Percentiles rank a stretch among this genome's conserved stretches.
phyloP scores from a whole-genome alignment of 30 jellyfish, hydroid and myxozoan species.

The Hydractinia echinata region DNA sequence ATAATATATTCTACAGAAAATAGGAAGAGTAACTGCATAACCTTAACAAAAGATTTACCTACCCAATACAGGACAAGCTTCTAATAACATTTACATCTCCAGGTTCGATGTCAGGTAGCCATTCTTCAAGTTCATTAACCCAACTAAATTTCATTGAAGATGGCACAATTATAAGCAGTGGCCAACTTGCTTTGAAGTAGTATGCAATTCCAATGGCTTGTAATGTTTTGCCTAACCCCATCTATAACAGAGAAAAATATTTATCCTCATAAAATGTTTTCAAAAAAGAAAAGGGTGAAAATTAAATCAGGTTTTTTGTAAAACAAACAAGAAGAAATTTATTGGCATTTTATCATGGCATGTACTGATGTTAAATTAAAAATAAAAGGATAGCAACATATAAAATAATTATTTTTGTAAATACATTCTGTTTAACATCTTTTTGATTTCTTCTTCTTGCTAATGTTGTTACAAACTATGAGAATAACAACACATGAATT shows the following conservation, averaged over 20 bases:
- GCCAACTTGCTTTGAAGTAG: constrained; percentile 63
- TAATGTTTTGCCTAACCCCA: constrained; percentile 90
- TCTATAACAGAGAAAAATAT: constrained; percentile 6
- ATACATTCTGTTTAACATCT: background rate
- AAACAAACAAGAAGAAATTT: background rate
- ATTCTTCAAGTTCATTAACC: constrained; percentile 82
- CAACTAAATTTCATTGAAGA: constrained; percentile 61
- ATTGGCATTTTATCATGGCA: background rate
- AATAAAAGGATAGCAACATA: background rate
- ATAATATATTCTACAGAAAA: too few relatives aligned
- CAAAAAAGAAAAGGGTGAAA: too few relatives aligned
- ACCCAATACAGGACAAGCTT: constrained; percentile 55
- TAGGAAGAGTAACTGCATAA: too few relatives aligned
- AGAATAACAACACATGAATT: background rate
- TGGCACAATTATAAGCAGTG: constrained; percentile 70
- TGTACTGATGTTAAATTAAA: too few relatives aligned
- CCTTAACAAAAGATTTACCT: background rate
- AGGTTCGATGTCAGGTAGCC: constrained; percentile 81
- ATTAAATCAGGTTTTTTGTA: too few relatives aligned
- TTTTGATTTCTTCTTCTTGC: too few relatives aligned
- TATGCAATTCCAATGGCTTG: constrained; percentile 77
- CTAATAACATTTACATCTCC: constrained; percentile 62
- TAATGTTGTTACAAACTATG: too few relatives aligned
- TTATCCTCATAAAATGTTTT: background rate
- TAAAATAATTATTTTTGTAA: background rate